A percentile compares a stretch with the other conserved stretches of the same genome.
Evolutionary conservation across 1,140 invertebrate genomes (phyloP).

Genomic region (Apis laboriosa): DNA sequence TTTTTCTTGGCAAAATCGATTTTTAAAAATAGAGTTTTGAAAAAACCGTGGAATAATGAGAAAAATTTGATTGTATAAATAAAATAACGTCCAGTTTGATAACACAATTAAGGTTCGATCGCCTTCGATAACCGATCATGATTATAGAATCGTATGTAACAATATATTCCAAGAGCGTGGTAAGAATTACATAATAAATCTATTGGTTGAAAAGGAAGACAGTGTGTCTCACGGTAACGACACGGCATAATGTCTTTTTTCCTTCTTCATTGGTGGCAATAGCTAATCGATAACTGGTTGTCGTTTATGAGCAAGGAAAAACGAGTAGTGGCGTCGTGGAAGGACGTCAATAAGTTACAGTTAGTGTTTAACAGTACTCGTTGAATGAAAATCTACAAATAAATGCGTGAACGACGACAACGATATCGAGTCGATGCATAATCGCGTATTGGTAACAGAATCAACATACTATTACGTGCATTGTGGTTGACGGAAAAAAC

Average conservation of each 20-base stretch:
- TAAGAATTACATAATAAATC: conserved; percentile 25
- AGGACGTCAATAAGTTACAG: conserved; percentile 36
- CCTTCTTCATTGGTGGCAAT: conserved; percentile 18
- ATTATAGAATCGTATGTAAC: conserved; percentile 11
- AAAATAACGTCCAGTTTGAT: not conserved
- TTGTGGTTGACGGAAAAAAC: not conserved
- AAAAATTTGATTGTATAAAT: no score
- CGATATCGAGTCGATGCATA: conserved; percentile 20
- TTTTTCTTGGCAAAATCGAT: not conserved
- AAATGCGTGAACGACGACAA: conserved; percentile 21
- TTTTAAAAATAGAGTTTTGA: not conserved
- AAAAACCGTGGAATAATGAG: no score
- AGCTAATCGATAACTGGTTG: conserved; percentile 41
- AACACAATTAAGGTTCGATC: conserved; percentile 25
- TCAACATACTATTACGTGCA: not conserved
- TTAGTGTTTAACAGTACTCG: conserved; percentile 32
- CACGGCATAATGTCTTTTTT: conserved; percentile 14
- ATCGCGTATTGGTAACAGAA: not conserved
- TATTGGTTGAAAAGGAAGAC: not conserved
- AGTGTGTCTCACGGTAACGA: not conserved
- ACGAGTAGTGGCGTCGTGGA: not conserved
- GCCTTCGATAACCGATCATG: not conserved
- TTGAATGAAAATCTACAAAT: conserved; percentile 44
- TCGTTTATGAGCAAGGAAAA: conserved; percentile 8
- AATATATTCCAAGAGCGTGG: not conserved